These are phyloP conservation scores for Cyphomyrus plagiostoma DNA, from an alignment of 2,113 vertebrate species.

Conservation along the genomic window DNA sequence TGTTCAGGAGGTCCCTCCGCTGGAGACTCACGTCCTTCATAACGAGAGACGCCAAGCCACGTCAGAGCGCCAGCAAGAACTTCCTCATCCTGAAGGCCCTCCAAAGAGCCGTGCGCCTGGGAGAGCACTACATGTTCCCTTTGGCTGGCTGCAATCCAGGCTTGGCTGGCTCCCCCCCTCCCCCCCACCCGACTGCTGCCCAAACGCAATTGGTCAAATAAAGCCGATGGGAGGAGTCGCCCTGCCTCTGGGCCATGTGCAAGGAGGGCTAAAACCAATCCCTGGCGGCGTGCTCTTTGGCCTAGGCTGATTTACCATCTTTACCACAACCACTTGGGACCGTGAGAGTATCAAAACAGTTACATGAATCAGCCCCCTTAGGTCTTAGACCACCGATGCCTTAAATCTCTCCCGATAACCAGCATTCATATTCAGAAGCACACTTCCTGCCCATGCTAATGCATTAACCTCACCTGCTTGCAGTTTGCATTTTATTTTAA, in stretches of 20 bases:
- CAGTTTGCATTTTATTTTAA: neutral
- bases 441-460: constrained; percentile 1
- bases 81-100: constrained; percentile 5
- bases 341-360: neutral
- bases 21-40: neutral
- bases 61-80: neutral
- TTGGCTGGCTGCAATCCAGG: neutral
- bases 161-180: neutral
- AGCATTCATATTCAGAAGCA: neutral
- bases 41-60: neutral
- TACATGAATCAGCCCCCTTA: neutral
- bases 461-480: neutral
- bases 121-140: neutral
- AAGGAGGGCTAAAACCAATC: neutral
- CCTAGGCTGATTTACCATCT: neutral
- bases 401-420: neutral
- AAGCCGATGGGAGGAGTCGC: neutral
- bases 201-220: neutral
- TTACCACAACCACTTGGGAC: neutral
- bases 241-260: neutral
- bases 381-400: neutral
- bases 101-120: neutral
- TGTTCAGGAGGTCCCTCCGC: neutral
- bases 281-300: neutral
- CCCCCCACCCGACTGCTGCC: neutral